Conservation (phyloP, 2,888 invertebrate species). For the Hirtodrosophila trivittata region DNA sequence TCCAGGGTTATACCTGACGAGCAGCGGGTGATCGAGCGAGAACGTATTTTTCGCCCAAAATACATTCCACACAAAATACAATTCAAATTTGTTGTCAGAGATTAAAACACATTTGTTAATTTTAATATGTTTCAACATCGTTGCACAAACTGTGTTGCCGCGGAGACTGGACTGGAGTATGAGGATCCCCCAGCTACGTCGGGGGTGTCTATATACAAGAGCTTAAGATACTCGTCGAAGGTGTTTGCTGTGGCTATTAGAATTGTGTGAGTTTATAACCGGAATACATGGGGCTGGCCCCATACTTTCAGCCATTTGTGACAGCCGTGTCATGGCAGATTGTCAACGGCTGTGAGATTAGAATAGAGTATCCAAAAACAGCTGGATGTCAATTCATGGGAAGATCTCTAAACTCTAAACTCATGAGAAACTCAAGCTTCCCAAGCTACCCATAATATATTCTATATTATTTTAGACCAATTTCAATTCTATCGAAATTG, state of each 20-base stretch:
- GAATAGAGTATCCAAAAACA: slow-evolving; percentile 32
- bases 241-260: slow-evolving; percentile 75
- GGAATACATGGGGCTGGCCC: slow-evolving; percentile 20
- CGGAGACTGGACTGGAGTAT: neutral
- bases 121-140: slow-evolving; percentile 74
- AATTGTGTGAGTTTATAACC: slow-evolving; percentile 65
- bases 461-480: too few relatives aligned
- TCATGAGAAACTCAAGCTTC: slow-evolving; percentile 4
- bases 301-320: slow-evolving; percentile 56
- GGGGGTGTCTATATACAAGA: slow-evolving; percentile 41
- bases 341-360: slow-evolving; percentile 63
- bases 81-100: slow-evolving; percentile 79
- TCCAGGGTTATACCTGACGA: slow-evolving; percentile 67
- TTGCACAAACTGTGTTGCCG: slow-evolving; percentile 59
- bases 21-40: slow-evolving; percentile 78
- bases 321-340: slow-evolving; percentile 68
- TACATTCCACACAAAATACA: slow-evolving; percentile 54
- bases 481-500: too few relatives aligned
- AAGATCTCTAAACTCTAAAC: slow-evolving; percentile 26
- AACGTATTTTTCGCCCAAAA: slow-evolving; percentile 63
- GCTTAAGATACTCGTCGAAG: slow-evolving; percentile 36
- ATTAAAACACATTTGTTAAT: slow-evolving; percentile 81
- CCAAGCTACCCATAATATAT: slow-evolving; percentile 1
- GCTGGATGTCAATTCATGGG: slow-evolving; percentile 47
- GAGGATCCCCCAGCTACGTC: slow-evolving; percentile 1